Base-by-base conservation (phyloP, 2,797 vertebrate species). In the Alfaro cultratus region DNA sequence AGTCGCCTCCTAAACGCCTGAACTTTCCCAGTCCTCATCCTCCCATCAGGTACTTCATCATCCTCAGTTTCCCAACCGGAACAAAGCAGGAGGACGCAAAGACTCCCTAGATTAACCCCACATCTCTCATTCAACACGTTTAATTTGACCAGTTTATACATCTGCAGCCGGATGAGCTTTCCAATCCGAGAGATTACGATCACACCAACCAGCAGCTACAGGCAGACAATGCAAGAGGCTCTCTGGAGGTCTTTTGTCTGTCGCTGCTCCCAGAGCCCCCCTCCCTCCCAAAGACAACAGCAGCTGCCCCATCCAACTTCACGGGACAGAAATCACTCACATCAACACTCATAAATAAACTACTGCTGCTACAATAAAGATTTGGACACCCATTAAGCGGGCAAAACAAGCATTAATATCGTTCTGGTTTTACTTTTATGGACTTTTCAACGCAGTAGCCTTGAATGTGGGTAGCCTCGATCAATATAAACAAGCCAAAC, bases 211-310 rank as follows among this genome's bases (percentile, higher is more conserved):
- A 62, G 18, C 34, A 88, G 86, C 86, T 84, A 75, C 12, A 29
- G 34, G 46, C 3, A 85, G 76, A 94, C 90, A 90, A 88, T 82
- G 88, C 83, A 57, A 70, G 85, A 73, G 85, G 73, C 86, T 86
- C 88, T 86, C 81, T 76, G 84, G 84, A 84, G 91, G 88, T 92
- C 93, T 95, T 81, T 95, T 94, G 94, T 95, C 87, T 93, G 4
- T 71, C 76, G 71, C 81, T 78, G 84, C 80, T 80, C 77, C 75
- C 26, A 64, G 71, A 89, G 83, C 55, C 60, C 84, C 60, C 75
- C 47, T 26, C 51, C 18, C 74, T 62, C 41, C 39, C 51, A 36
- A 74, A 51, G 81, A 79, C 80, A 62, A 83, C 72, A 86, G 78
- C 91, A 86, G 87, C 87, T 89, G 89, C 68, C 71, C 82, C 6